Evolutionary conservation across 2,113 vertebrate species (phyloP), one percentile per base, ranked within the genome.

Genomic region (Megatriorchis doriae): DNA sequence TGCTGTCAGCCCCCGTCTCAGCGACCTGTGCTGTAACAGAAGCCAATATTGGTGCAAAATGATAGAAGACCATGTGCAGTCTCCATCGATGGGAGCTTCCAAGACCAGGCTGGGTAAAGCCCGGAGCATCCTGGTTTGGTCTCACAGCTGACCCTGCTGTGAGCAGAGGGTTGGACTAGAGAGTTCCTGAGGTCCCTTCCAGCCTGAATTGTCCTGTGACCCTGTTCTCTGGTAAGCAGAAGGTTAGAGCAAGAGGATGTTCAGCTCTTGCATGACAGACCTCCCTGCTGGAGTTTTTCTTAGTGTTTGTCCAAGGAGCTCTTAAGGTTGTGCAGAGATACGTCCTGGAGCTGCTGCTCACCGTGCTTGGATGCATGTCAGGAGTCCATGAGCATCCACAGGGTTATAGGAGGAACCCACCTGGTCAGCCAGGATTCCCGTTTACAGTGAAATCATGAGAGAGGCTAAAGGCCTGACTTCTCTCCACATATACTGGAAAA

Each of bases 61-160:
- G 7, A 18, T 22, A 29, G 2, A 5, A 20, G 21, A 25, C 17
- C 6, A 6, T 4, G 15, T 45, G 67, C 26, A 31, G 32, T 26
- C 12, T n/a, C 42, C 17, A 16, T 9, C 0, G 0, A 1, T 29
- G n/a, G 29, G 52, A 40, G 10, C 52, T 90, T 31, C 29, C 13
- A 21, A 18, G 16, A 6, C 16, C 25, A 71, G 29, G 11, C 6
- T 20, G 18, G 26, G 10, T 17, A 31, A n/a, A 75, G 31, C 8
- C 8, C 1, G 22, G 19, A 58, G 22, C 31, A 22, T 23, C 27
- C 45, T 34, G 6, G 4, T 50, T 26, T 87, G 56, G n/a, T 73
- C 27, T 67, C 10, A 6, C 1, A 62, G 42, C 59, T 74, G 36
- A 23, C 8, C 9, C 16, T 1, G 3, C 59, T 74, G 45, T 9